Evolutionary conservation across 2,797 vertebrate species (phyloP).

Genomic region (Spinus pinus): DNA sequence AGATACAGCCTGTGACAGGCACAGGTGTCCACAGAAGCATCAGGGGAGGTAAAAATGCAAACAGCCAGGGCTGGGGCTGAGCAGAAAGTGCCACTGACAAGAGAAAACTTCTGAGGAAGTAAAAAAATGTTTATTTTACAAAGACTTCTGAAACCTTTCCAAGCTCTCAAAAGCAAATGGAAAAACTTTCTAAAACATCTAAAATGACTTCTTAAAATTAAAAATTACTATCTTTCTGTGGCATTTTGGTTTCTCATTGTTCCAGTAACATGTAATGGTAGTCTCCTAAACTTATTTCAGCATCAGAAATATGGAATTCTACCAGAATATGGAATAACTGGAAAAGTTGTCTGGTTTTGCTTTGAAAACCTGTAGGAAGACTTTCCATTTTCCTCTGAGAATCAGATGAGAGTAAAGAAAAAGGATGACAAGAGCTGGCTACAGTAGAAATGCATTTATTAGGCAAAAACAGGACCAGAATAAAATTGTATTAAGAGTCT

Average conservation of each 20-base stretch:
- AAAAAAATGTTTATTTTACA: not conserved
- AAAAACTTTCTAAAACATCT: not conserved
- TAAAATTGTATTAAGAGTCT: not conserved
- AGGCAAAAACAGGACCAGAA: not conserved
- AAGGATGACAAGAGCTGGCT: not conserved
- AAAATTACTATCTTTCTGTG: not conserved
- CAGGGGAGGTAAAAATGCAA: not conserved
- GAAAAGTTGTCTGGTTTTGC: not conserved
- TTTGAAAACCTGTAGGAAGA: not conserved
- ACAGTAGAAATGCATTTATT: not conserved
- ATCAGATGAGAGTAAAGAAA: not conserved
- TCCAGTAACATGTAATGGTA: not conserved
- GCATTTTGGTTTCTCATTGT: not conserved
- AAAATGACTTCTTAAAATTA: not conserved
- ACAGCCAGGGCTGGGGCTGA: not conserved
- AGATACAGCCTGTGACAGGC: fast-evolving
- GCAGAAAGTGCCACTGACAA: not conserved
- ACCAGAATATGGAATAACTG: not conserved
- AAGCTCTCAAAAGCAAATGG: not conserved
- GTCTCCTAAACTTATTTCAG: not conserved
- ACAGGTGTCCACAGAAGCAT: fast-evolving
- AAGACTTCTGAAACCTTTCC: not conserved
- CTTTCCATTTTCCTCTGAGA: not conserved
- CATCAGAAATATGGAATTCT: not conserved
- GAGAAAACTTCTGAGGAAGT: not conserved